These are phyloP conservation scores for Patella pellucida DNA, from an alignment of 2,888 invertebrate genomes.

Conservation along the genomic window DNA sequence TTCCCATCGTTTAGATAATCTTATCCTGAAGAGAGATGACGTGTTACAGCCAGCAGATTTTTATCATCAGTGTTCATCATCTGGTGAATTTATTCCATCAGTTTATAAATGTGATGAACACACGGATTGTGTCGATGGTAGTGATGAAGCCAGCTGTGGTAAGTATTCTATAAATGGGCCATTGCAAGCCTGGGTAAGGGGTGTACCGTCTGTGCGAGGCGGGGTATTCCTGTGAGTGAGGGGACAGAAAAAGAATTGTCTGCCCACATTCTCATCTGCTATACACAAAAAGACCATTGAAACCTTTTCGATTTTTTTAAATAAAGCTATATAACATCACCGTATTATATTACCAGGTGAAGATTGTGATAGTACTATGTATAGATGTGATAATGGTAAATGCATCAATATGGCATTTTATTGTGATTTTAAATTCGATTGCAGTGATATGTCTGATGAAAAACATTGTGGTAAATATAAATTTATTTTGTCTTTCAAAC, in stretches of 20 bases:
- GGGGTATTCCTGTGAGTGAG: no score
- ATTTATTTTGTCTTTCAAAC: no score
- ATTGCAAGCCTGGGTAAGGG: no score
- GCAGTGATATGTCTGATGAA: neutral
- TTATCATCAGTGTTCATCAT: neutral
- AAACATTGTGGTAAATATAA: neutral
- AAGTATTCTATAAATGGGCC: neutral
- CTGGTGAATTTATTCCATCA: neutral
- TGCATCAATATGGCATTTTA: conserved; percentile 5
- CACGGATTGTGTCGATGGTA: conserved; percentile 19
- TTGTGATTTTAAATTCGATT: neutral
- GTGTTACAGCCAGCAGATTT: neutral
- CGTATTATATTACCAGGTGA: no score
- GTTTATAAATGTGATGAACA: conserved; percentile 21
- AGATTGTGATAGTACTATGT: neutral
- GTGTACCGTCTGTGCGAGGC: no score
- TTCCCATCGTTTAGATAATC: no score
- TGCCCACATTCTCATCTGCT: no score
- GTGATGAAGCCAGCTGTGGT: conserved; percentile 27
- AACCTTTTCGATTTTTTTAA: no score
- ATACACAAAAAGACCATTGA: no score
- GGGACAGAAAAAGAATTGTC: no score
- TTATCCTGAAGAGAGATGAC: neutral
- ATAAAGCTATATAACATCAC: no score
- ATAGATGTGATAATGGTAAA: neutral